Conservation (phyloP, 2,888 invertebrate species). For the Drosophila multiciliata region DNA sequence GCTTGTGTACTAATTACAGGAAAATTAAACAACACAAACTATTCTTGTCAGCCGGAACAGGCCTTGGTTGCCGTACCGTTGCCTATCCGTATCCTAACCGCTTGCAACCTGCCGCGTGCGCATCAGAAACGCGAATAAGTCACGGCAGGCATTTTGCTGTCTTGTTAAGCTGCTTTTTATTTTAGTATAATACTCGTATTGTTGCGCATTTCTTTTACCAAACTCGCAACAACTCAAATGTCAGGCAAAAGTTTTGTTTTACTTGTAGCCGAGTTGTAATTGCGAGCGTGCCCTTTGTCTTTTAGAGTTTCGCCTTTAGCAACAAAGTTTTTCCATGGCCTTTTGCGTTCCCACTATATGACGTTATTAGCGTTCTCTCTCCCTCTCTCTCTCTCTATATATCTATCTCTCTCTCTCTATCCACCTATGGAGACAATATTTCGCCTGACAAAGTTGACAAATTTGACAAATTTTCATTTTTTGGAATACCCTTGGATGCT, state of each 20-base stretch:
- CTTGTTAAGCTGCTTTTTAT: conserved; percentile 30
- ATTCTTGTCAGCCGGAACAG: conserved; percentile 21
- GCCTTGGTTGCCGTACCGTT: conserved; percentile 6
- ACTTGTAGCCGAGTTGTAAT: conserved; percentile 59
- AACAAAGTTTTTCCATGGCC: conserved; percentile 55
- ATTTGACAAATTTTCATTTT: conserved; percentile 29
- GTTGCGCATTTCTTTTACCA: conserved; percentile 69
- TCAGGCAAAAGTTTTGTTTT: conserved; percentile 66
- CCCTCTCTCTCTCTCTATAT: conserved; percentile 7
- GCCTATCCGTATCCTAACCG: conserved; percentile 9
- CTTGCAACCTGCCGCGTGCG: conserved; percentile 58
- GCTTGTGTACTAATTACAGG: conserved; percentile 63
- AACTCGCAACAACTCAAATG: conserved; percentile 60
- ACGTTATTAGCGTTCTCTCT: conserved; percentile 47
- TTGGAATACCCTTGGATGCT: conserved; percentile 28
- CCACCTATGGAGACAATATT: conserved; percentile 20
- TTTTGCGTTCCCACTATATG: conserved; percentile 33
- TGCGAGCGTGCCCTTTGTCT: conserved; percentile 69
- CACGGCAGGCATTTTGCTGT: conserved; percentile 61
- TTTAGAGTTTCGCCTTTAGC: conserved; percentile 46
- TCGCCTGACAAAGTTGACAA: conserved; percentile 44
- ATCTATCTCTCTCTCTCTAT: conserved; percentile 1
- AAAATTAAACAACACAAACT: conserved; percentile 59
- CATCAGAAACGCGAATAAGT: conserved; percentile 74
- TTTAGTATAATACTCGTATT: conserved; percentile 52